These are phyloP conservation scores for Apodemia duryi DNA, from an alignment of 2,888 invertebrate genomes.

Conservation along the genomic window DNA sequence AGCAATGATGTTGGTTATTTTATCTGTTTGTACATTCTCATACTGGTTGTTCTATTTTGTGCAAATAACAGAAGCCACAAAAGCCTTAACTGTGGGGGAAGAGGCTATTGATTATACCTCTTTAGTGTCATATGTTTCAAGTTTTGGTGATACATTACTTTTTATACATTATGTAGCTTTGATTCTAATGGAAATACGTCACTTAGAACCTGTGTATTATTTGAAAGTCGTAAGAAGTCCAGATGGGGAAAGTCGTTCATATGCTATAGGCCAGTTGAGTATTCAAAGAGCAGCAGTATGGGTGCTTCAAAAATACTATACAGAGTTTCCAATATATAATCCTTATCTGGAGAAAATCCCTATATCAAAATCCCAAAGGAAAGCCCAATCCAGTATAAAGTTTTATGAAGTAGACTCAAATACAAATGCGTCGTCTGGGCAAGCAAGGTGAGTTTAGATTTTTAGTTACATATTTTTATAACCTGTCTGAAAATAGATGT, in stretches of 20 bases:
- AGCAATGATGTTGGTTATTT: conserved; percentile 91
- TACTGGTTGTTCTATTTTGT: conserved; percentile 99
- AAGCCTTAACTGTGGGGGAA: conserved; percentile 88
- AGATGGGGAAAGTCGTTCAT: conserved; percentile 94
- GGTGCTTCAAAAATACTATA: conserved; percentile 96
- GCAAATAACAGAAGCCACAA: conserved; percentile 89
- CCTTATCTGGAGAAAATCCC: conserved; percentile 96
- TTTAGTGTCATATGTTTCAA: conserved; percentile 94
- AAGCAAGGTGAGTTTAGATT: conserved; percentile 70
- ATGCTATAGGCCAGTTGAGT: conserved; percentile 93
- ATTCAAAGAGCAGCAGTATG: conserved; percentile 97
- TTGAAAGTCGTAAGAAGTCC: conserved; percentile 96
- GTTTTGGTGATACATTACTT: conserved; percentile 94
- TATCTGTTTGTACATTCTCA: conserved; percentile 95
- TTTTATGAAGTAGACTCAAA: conserved; percentile 97
- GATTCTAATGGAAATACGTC: conserved; percentile 94
- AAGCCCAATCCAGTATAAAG: conserved; percentile 91
- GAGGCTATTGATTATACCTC: conserved; percentile 91
- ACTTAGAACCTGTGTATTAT: conserved; percentile 93
- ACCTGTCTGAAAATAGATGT: neutral
- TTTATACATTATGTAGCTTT: conserved; percentile 97
- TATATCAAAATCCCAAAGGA: conserved; percentile 89
- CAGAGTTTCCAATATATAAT: conserved; percentile 97
- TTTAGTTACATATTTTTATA: neutral
- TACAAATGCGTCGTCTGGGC: conserved; percentile 83